Base-by-base conservation (phyloP, 2,113 vertebrate species). In the Notechis scutatus region DNA sequence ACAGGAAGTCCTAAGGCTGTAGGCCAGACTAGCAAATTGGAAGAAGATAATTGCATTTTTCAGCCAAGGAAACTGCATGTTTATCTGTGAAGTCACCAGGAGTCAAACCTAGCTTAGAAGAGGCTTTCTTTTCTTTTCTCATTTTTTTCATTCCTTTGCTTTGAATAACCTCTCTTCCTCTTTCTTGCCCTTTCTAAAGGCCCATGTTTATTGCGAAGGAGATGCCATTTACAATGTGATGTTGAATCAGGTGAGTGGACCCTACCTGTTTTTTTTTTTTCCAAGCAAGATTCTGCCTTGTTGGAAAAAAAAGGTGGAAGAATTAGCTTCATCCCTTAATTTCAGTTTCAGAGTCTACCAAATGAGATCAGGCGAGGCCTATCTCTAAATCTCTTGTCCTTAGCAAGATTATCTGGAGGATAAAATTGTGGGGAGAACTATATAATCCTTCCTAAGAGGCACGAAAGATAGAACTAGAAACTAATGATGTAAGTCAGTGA, bases 181-280 rank as follows among this genome's bases (percentile, higher is more conserved):
- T 90, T 39, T 54, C 8, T 39, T 64, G 42, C 0, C 34, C 18
- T 54, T 87, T 29, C 88, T 39, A 88, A 26, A 99, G 99, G 98
- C 98, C 85, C 98, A 98, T 45, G 98, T 99, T 87, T 99, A 98
- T 95, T 95, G 93, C 92, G 98, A 99, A 95, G 98, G 98, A 87
- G 96, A 96, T 1, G 97, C 98, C 86, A 95, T 99, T 90, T 99
- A 98, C 45, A 98, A 99, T 11, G 97, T 98, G 61, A 98, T 99
- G 98, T 95, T 99, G 2, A 99, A 99, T 97, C 99, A 99, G 98
- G 99, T 99, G 95, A 96, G 96, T 93, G 18, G 26, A 9, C n/a
- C 0, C 8, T 29, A 7, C 88, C 90, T 6, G 74, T 9, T 47
- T 47, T 45, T 91, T 2, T n/a, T n/a, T 69, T 87, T 45, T 88